Evolutionary conservation across 2,888 invertebrate genomes (phyloP).

Genomic region (Lucinisca nassula): DNA sequence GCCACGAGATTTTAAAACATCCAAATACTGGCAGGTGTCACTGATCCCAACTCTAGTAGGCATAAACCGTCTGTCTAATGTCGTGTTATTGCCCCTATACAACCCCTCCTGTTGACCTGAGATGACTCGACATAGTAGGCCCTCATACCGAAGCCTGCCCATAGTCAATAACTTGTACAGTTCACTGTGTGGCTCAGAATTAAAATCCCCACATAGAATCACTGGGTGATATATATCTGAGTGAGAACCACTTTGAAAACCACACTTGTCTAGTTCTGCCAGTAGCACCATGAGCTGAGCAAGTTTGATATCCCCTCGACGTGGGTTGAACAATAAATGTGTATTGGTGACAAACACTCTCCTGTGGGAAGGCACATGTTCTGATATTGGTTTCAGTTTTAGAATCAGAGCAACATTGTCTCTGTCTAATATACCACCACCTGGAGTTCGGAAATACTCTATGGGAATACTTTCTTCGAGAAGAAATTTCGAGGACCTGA

Average conservation of each 20-base stretch:
- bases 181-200: constrained; percentile 93
- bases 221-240: constrained; percentile 91
- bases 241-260: constrained; percentile 16
- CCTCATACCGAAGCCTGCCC: constrained; percentile 90
- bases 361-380: constrained; percentile 80
- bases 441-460: constrained; percentile 90
- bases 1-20: neutral
- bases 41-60: constrained; percentile 88
- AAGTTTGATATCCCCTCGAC: constrained; percentile 95
- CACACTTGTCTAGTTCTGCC: constrained; percentile 94
- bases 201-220: constrained; percentile 97
- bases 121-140: constrained; percentile 80
- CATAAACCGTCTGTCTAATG: constrained; percentile 79
- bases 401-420: constrained; percentile 96
- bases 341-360: constrained; percentile 95
- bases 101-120: constrained; percentile 87
- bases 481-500: constrained; percentile 91
- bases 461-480: constrained; percentile 91
- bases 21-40: constrained; percentile 88
- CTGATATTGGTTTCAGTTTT: constrained; percentile 89
- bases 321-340: constrained; percentile 97
- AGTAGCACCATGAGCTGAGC: constrained; percentile 95
- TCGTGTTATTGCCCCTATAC: constrained; percentile 62
- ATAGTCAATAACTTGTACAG: constrained; percentile 92
- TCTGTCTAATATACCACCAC: constrained; percentile 91